Evolutionary conservation across 1,140 invertebrate genomes (phyloP).

Genomic region (Vanessa tameamea): DNA sequence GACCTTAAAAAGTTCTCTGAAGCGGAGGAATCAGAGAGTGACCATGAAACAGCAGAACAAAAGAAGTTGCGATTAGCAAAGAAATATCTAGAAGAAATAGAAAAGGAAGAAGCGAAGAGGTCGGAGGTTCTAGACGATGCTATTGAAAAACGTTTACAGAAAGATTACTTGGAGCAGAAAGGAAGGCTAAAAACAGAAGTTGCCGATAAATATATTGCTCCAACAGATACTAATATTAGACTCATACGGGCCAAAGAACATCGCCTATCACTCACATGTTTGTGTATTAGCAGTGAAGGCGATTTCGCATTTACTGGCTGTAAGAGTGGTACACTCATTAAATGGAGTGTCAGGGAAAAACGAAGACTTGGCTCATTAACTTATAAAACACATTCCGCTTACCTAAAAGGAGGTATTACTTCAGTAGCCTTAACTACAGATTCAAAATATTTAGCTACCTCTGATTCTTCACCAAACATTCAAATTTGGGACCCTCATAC

Average conservation of each 20-base stretch:
- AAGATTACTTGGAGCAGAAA: constrained; percentile 92
- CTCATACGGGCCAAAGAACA: constrained; percentile 87
- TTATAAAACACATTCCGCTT: constrained; percentile 80
- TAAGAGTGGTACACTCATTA: constrained; percentile 93
- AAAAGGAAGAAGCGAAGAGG: constrained; percentile 88
- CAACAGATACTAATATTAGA: constrained; percentile 74
- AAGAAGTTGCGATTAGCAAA: constrained; percentile 94
- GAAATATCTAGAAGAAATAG: constrained; percentile 92
- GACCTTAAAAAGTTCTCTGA: constrained; percentile 80
- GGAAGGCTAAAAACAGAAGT: constrained; percentile 88
- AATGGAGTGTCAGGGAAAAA: constrained; percentile 85
- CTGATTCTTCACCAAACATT: constrained; percentile 88
- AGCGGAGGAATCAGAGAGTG: constrained; percentile 84
- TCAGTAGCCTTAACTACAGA: constrained; percentile 91
- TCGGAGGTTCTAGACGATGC: constrained; percentile 84
- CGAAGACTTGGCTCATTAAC: constrained; percentile 81
- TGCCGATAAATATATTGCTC: constrained; percentile 84
- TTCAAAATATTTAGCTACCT: constrained; percentile 91
- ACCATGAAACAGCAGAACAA: constrained; percentile 92
- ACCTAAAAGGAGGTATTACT: constrained; percentile 82
- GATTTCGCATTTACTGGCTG: constrained; percentile 90
- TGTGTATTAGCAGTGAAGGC: constrained; percentile 89
- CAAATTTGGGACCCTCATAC: constrained; percentile 91
- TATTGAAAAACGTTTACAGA: constrained; percentile 87
- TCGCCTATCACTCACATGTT: constrained; percentile 89